Conservation (phyloP, 2,888 invertebrate species). For the Ashinkailepas kermadecensis region DNA sequence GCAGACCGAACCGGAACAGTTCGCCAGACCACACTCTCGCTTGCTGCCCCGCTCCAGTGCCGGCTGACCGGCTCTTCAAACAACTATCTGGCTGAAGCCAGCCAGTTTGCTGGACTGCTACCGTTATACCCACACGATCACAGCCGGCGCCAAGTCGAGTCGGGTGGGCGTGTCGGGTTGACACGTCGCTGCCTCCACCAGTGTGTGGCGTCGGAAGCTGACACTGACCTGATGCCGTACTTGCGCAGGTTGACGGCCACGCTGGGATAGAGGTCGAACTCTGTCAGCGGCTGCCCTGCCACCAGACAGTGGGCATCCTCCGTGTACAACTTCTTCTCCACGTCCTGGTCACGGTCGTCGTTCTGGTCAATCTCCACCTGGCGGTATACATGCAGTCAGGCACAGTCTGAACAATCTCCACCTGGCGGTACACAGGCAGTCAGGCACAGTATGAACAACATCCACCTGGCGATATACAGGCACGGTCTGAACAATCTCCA, state of each 20-base stretch:
- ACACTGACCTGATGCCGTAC: slow-evolving; percentile 10
- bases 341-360: slow-evolving; percentile 47
- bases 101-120: no score
- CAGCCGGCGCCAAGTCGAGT: no score
- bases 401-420: not conserved
- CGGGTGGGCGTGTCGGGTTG: no score
- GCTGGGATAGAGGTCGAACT: slow-evolving; percentile 59
- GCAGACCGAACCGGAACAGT: no score
- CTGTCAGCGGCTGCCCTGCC: slow-evolving; percentile 56
- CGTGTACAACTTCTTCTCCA: slow-evolving; percentile 53
- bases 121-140: no score
- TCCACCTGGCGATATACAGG: not conserved
- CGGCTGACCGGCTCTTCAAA: no score
- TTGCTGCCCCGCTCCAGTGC: no score
- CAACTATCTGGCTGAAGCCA: no score
- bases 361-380: slow-evolving; percentile 9
- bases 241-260: slow-evolving; percentile 33
- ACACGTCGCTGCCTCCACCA: no score
- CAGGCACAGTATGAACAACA: no score
- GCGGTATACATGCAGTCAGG: not conserved
- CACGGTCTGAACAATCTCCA: not conserved
- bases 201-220: not conserved
- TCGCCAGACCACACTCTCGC: no score
- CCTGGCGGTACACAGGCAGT: not conserved
- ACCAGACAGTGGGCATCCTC: slow-evolving; percentile 58